A percentile compares a stretch with the other conserved stretches of the same genome.
phyloP scores from a whole-genome alignment of 2,888 invertebrate species.

The Lasioglossum malachurum region DNA sequence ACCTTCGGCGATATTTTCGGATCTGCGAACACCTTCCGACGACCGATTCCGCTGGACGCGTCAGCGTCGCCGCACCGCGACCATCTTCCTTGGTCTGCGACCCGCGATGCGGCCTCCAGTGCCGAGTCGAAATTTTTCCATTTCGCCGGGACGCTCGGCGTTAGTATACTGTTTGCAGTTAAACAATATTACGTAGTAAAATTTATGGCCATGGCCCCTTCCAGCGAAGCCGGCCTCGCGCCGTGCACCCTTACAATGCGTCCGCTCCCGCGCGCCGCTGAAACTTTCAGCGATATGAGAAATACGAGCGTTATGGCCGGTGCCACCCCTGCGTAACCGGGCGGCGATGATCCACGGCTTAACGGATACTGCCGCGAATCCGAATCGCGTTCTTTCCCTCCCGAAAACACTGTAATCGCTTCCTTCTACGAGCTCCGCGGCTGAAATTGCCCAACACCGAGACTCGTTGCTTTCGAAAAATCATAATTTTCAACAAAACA shows the following conservation, averaged over 20 bases:
- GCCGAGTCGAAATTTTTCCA: conserved; percentile 71
- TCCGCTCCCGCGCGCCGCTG: conserved; percentile 51
- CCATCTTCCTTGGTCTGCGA: neutral
- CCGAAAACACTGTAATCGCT: conserved; percentile 15
- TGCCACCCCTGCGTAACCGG: conserved; percentile 71
- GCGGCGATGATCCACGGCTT: conserved; percentile 70
- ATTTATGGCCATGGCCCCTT: conserved; percentile 77
- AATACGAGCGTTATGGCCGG: conserved; percentile 81
- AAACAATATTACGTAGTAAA: conserved; percentile 84
- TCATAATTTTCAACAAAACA: neutral
- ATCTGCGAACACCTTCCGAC: neutral
- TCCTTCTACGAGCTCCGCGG: neutral
- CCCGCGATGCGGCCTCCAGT: conserved; percentile 7
- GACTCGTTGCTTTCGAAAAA: neutral
- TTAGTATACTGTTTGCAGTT: conserved; percentile 83
- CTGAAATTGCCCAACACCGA: neutral
- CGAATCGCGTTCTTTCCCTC: conserved; percentile 28
- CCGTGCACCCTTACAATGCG: conserved; percentile 62
- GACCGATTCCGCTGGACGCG: neutral
- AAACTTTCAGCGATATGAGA: conserved; percentile 83
- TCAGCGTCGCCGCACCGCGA: neutral
- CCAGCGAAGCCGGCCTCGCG: conserved; percentile 36
- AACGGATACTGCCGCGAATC: conserved; percentile 63
- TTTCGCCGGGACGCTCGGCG: conserved; percentile 65
- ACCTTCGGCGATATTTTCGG: too few relatives aligned